Base-by-base conservation (phyloP, 2,113 vertebrate species). In the Vimba vimba region DNA sequence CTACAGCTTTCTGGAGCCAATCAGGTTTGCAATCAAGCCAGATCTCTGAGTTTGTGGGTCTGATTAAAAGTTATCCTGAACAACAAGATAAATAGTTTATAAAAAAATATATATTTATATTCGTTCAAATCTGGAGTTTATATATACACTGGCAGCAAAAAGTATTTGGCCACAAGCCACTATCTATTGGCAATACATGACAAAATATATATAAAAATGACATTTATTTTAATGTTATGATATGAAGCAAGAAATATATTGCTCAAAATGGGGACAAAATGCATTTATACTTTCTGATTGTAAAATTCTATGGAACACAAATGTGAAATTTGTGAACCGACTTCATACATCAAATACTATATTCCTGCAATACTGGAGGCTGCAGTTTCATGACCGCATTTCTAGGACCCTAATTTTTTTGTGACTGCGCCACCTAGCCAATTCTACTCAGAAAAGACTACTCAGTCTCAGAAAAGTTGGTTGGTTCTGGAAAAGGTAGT, bases 21-120 rank as follows among this genome's bases (percentile, higher is more conserved):
- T 79, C 55, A n/a, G 21, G 23, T 59, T 45, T 5, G n/a, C 79
- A 64, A 25, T 80, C 59, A 80, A 80, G 39, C 66, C 59, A 25
- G 39, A 80, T 80, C 33, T 45, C 23, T 1, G 36, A 27, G 36
- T 64, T 64, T 80, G 36, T 25, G 45, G 36, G 13, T 2, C 12
- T 62, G 77, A 25, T 79, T 82, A 33, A 82, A 47, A 50, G 25
- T 50, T 13, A 33, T 12, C 15, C 8, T 12, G 43, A 11, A 60
- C 50, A 43, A 62, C 25, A 4, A 23, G 43, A 81, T 66, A 50
- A 47, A 47, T 6, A 57, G 4, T 57, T 57, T 21, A 57, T 57
- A 57, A 57, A 57, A 57, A 43, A 30, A 36, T 52, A 68, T 9
- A 43, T 0, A 43, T 50, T 80, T 6, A 79, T 79, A 25, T 17